Conservation (phyloP, 2,113 vertebrate genomes). For the Periophthalmodon schlosseri region DNA sequence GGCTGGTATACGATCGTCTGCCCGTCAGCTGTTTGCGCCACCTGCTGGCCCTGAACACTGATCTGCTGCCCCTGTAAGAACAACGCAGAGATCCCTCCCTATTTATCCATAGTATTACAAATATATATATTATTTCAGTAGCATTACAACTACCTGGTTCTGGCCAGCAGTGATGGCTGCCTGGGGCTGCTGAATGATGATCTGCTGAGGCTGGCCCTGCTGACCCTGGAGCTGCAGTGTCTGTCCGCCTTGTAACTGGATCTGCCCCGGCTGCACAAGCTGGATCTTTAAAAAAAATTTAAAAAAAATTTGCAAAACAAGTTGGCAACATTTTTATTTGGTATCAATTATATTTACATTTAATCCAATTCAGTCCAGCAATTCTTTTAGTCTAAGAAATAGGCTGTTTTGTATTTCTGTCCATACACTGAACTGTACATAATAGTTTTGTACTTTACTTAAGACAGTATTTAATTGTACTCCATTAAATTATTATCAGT, state of each 20-base stretch:
- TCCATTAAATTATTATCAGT: too few relatives aligned
- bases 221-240: constrained; percentile 95
- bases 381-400: too few relatives aligned
- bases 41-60: constrained; percentile 95
- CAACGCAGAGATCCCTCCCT: not conserved
- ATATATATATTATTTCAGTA: not conserved
- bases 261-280: constrained; percentile 94
- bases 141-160: constrained; percentile 84
- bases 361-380: too few relatives aligned
- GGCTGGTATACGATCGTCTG: constrained; percentile 99
- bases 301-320: too few relatives aligned
- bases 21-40: constrained; percentile 96
- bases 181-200: constrained; percentile 99
- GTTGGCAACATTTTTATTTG: too few relatives aligned
- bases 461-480: too few relatives aligned
- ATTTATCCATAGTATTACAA: not conserved
- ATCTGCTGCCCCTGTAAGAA: constrained; percentile 89
- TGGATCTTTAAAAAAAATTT: constrained; percentile 75
- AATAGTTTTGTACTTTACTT: too few relatives aligned
- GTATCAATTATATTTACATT: too few relatives aligned
- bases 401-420: too few relatives aligned
- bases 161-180: constrained; percentile 94
- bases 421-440: too few relatives aligned
- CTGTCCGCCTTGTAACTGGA: constrained; percentile 96
- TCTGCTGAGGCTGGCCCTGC: constrained; percentile 96